phyloP scores from a whole-genome alignment of 2,888 invertebrate species.

The Amiota mariae region DNA sequence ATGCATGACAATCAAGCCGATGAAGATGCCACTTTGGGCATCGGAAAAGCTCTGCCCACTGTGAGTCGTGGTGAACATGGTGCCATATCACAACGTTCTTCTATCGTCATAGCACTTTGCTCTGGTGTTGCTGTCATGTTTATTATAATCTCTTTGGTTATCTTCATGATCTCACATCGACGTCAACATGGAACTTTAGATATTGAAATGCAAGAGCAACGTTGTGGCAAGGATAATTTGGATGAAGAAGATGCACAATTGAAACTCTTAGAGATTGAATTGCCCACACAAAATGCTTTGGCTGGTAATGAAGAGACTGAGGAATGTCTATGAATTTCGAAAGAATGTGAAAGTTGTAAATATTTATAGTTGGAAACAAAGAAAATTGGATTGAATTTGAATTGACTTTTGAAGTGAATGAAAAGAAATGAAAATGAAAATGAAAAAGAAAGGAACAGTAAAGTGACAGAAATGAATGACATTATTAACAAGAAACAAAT shows the following conservation, averaged over 20 bases:
- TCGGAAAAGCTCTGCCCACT: conserved; percentile 52
- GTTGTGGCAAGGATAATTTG: conserved; percentile 65
- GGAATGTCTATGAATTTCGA: conserved; percentile 54
- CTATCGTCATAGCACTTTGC: conserved; percentile 62
- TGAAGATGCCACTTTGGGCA: conserved; percentile 45
- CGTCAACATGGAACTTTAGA: conserved; percentile 69
- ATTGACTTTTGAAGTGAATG: conserved; percentile 13
- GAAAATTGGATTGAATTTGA: too few species aligned
- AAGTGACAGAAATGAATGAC: too few species aligned
- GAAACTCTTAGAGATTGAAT: conserved; percentile 63
- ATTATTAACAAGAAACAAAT: too few species aligned
- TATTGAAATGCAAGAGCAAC: conserved; percentile 71
- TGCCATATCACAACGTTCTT: conserved; percentile 53
- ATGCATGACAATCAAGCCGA: conserved; percentile 64
- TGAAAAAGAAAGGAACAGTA: too few species aligned
- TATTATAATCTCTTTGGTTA: conserved; percentile 60
- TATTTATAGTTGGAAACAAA: conserved; percentile 44
- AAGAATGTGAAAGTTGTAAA: conserved; percentile 48
- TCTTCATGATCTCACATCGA: conserved; percentile 67
- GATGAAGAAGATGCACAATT: conserved; percentile 68
- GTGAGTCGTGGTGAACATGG: conserved; percentile 35
- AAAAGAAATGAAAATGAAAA: not conserved
- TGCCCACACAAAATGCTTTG: conserved; percentile 53
- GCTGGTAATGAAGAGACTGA: conserved; percentile 60
- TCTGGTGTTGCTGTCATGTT: conserved; percentile 65